Base-by-base conservation (phyloP, 2,888 invertebrate species). In the Orthonychiurus folsomi region DNA sequence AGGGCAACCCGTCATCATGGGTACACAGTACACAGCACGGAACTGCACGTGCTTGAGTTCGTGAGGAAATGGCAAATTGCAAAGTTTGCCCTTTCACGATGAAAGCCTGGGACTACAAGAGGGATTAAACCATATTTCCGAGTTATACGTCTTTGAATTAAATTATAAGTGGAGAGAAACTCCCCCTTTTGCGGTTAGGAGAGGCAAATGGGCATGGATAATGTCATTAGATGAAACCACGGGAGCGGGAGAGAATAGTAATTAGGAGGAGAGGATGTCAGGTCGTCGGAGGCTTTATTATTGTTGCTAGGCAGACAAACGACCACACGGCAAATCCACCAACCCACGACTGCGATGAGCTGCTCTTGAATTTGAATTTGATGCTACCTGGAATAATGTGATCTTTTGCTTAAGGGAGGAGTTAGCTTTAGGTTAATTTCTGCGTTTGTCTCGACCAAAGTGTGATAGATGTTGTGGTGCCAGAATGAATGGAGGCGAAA, bases 391-490 rank as follows among this genome's bases (percentile, higher is more conserved):
- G 15, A 37, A 9, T 37, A 37, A 37, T 37, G 37, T 37, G 37
- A 37, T 37, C 9, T 37, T 37, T 37, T 5, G 37, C 15, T 37
- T 5, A 15, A 5, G 5, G 37, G 37, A 5, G 37, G 9, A 37
- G 37, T 5, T 37, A 37, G 15, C 37, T 9, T 37, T 37, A 37
- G 37, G 5, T 9, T 37, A n/a, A n/a, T n/a, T n/a, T n/a, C n/a
- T n/a, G n/a, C n/a, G n/a, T n/a, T n/a, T n/a, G n/a, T n/a, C n/a
- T 37, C 37, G 37, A 37, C 37, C 37, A 37, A 37, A 37, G 37
- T 37, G 37, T 37, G 37, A 37, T 37, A 37, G 37, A 37, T 37
- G 37, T 37, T 37, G 37, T 37, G 37, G 37, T 37, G 37, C 37
- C n/a, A 15, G 37, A 9, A 37, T 37, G 37, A 37, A 37, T 37